phyloP scores from a whole-genome alignment of 2,888 invertebrate species.

The Acrobasis repandana region DNA sequence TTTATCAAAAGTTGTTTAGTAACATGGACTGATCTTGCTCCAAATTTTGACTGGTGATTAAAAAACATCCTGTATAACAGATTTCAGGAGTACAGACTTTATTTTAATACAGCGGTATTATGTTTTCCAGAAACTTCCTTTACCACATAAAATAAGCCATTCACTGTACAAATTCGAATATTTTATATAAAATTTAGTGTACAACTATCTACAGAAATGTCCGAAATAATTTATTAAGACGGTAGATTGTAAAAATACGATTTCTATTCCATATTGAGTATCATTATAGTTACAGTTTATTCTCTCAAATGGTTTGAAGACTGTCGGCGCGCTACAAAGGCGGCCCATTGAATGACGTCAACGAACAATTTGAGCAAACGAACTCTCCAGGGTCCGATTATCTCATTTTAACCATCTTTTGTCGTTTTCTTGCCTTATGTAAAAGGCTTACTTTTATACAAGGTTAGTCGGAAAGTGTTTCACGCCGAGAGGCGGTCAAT shows the following conservation, averaged over 20 bases:
- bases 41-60: too few species aligned
- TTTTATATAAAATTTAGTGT: neutral
- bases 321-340: too few species aligned
- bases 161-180: neutral
- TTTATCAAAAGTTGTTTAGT: too few species aligned
- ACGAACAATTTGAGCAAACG: too few species aligned
- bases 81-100: too few species aligned
- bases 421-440: neutral
- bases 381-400: neutral
- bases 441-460: too few species aligned
- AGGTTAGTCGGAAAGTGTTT: too few species aligned
- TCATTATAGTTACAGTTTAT: neutral
- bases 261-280: neutral
- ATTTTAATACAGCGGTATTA: too few species aligned
- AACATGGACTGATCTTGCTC: too few species aligned
- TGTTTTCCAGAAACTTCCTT: neutral
- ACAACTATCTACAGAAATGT: slow-evolving; percentile 9
- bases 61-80: too few species aligned
- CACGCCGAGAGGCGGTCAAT: too few species aligned
- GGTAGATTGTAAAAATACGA: neutral
- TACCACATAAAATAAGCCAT: neutral
- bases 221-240: neutral
- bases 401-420: neutral
- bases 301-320: neutral
- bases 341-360: too few species aligned